Evolutionary conservation across 2,888 invertebrate species (phyloP).

Genomic region (Anoncus sp.): DNA sequence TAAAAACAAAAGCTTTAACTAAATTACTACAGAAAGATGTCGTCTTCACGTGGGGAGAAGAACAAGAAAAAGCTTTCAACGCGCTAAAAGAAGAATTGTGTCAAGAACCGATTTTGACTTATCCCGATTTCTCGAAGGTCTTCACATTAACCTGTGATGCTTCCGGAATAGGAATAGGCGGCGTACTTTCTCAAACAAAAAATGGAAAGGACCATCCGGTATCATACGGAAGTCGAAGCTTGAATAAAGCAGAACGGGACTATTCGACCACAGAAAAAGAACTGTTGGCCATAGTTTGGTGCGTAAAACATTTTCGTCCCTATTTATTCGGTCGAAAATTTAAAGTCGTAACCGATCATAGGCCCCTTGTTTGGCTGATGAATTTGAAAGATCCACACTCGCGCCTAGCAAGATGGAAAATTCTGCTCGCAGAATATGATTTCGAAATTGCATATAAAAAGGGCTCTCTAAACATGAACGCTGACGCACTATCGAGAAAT

Average conservation of each 20-base stretch:
- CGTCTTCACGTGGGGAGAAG: background rate
- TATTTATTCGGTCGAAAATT: constrained; percentile 68
- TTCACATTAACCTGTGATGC: constrained; percentile 74
- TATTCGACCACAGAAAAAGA: constrained; percentile 67
- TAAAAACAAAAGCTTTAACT: constrained; percentile 43
- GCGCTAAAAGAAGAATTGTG: background rate
- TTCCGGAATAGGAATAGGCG: constrained; percentile 70
- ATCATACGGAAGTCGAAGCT: constrained; percentile 73
- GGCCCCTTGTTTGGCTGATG: constrained; percentile 72
- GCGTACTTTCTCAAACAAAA: constrained; percentile 73
- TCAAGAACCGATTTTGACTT: constrained; percentile 52
- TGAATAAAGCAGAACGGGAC: constrained; percentile 44
- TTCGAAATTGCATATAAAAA: constrained; percentile 72
- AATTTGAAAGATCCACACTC: constrained; percentile 60
- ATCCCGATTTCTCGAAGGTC: constrained; percentile 67
- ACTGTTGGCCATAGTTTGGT: constrained; percentile 64
- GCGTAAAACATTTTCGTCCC: constrained; percentile 63
- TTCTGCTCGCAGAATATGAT: constrained; percentile 71
- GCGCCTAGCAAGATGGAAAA: constrained; percentile 53
- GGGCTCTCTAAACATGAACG: constrained; percentile 70
- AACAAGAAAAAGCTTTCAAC: constrained; percentile 18
- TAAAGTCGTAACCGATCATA: constrained; percentile 71
- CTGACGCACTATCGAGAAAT: constrained; percentile 68
- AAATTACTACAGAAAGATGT: constrained; percentile 20
- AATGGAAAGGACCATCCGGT: constrained; percentile 70